These are phyloP conservation scores for Gerris lacustris DNA, from an alignment of 2,888 invertebrate species.

Conservation along the genomic window DNA sequence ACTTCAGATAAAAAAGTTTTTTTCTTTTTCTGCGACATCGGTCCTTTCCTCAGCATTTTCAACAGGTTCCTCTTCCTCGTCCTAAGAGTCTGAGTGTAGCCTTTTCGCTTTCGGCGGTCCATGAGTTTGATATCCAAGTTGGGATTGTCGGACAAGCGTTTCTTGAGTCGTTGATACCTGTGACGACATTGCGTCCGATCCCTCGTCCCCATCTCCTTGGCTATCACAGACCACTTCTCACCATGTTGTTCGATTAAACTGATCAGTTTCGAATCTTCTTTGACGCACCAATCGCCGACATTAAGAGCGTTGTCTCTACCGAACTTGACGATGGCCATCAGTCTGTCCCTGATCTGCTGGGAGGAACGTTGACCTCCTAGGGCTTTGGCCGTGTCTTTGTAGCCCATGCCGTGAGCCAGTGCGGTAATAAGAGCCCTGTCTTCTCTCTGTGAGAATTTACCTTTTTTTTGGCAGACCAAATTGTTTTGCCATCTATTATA, in stretches of 20 bases:
- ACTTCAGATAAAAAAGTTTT: background rate
- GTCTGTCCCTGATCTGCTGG: background rate
- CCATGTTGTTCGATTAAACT: background rate
- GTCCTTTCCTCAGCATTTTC: background rate
- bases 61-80: background rate
- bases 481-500: background rate
- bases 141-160: background rate
- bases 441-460: slow-evolving; percentile 1
- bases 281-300: background rate
- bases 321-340: background rate
- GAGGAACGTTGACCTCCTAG: background rate
- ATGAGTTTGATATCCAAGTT: background rate
- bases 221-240: background rate
- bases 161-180: background rate
- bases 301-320: background rate
- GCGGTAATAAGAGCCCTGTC: background rate
- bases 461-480: background rate
- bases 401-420: background rate
- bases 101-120: background rate
- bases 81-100: background rate
- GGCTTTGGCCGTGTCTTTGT: background rate
- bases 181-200: background rate
- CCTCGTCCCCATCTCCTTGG: background rate
- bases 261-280: slow-evolving; percentile 1
- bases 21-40: background rate